A percentile compares a stretch with the other conserved stretches of the same genome.
Evolutionary conservation across 2,888 invertebrate genomes (phyloP).

Genomic region (Nineta flava): DNA sequence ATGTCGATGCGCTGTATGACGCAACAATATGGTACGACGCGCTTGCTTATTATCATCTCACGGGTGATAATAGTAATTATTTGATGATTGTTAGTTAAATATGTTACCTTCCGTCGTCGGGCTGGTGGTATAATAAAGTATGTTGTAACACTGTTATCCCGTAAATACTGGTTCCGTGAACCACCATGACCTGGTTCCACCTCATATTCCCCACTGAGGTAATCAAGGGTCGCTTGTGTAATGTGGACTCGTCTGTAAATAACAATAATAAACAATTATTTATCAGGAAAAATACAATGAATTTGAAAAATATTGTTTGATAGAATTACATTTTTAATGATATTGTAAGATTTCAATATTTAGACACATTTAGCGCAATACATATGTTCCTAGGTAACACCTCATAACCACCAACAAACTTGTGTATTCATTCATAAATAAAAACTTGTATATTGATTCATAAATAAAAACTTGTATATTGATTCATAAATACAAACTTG

Average conservation of each 20-base stretch:
- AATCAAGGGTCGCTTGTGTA: constrained; percentile 70
- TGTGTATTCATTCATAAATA: too few relatives aligned
- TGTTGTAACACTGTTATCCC: constrained; percentile 72
- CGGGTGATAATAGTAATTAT: too few relatives aligned
- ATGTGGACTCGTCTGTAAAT: constrained; percentile 60
- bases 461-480: too few relatives aligned
- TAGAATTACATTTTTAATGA: not conserved
- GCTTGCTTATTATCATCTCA: too few relatives aligned
- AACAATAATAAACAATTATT: not conserved
- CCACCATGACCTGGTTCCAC: constrained; percentile 79
- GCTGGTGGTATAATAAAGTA: constrained; percentile 82
- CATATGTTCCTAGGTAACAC: too few relatives aligned
- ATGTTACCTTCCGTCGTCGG: constrained; percentile 59
- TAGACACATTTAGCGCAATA: too few relatives aligned
- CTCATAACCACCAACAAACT: too few relatives aligned
- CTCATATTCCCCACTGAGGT: constrained; percentile 76
- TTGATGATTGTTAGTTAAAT: too few relatives aligned
- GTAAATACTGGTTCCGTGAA: constrained; percentile 63
- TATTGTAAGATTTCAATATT: not conserved
- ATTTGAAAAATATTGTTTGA: not conserved
- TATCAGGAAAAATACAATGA: not conserved
- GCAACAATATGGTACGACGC: too few relatives aligned
- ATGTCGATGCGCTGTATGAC: too few relatives aligned
- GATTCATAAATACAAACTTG: too few relatives aligned
- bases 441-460: too few relatives aligned